Conservation (phyloP, 2,113 vertebrate genomes). For the Ciconia boyciana region DNA sequence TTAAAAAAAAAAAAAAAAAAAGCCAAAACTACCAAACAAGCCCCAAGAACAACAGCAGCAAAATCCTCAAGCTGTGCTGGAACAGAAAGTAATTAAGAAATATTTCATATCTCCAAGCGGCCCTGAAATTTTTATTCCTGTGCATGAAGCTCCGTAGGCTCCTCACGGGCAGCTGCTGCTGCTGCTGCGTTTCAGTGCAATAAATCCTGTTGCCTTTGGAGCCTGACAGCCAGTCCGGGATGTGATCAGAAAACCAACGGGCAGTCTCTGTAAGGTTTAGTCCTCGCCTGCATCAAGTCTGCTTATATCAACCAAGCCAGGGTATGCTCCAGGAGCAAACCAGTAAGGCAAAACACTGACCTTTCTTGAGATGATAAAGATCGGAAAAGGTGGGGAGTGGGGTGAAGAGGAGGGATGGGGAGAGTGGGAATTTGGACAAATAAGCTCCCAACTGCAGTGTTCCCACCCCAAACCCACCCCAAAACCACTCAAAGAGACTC, state of each 20-base stretch:
- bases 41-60: neutral
- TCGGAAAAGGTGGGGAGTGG: neutral
- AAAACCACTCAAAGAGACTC: neutral
- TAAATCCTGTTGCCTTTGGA: slow-evolving; percentile 72
- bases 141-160: slow-evolving; percentile 38
- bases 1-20: neutral
- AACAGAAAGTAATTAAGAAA: slow-evolving; percentile 62
- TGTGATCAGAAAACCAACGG: slow-evolving; percentile 70
- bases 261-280: slow-evolving; percentile 16
- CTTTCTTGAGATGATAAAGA: neutral
- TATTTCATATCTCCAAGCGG: slow-evolving; percentile 57
- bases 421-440: neutral
- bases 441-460: neutral
- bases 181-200: slow-evolving; percentile 52
- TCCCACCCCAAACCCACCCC: neutral
- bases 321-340: neutral
- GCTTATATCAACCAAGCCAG: neutral
- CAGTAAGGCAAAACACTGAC: neutral
- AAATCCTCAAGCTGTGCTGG: slow-evolving; percentile 43
- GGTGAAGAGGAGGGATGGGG: neutral
- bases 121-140: slow-evolving; percentile 63
- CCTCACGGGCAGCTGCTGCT: slow-evolving; percentile 40
- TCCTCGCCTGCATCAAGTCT: slow-evolving; percentile 10
- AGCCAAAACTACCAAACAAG: neutral
- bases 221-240: slow-evolving; percentile 60